A percentile compares a stretch with the other conserved stretches of the same genome.
Conservation (phyloP, 2,797 vertebrate species). For the Rhynchonycteris naso region DNA sequence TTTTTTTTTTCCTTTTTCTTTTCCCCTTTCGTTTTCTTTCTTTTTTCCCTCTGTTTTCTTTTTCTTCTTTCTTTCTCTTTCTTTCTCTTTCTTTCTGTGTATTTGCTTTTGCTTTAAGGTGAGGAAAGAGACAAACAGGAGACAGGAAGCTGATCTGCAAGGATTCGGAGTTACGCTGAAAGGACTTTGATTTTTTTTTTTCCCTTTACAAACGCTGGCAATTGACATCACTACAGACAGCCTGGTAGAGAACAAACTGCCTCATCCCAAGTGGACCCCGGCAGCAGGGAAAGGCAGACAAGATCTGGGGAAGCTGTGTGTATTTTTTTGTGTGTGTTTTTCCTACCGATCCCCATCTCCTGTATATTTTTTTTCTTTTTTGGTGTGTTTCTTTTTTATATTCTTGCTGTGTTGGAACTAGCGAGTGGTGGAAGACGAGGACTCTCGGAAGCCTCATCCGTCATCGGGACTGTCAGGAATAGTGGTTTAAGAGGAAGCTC, state of each 20-base stretch:
- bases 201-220: slow-evolving; percentile 76
- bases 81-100: background rate
- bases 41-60: background rate
- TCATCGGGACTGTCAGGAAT: slow-evolving; percentile 88
- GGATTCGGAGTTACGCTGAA: slow-evolving; percentile 81
- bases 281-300: slow-evolving; percentile 69
- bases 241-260: slow-evolving; percentile 75
- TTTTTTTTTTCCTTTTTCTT: slow-evolving; percentile 55
- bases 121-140: slow-evolving; percentile 72
- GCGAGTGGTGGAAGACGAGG: slow-evolving; percentile 83
- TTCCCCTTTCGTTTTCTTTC: background rate
- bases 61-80: background rate
- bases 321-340: background rate
- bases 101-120: slow-evolving; percentile 55
- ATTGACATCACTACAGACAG: slow-evolving; percentile 82
- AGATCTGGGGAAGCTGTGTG: slow-evolving; percentile 57
- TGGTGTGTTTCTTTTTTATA: slow-evolving; percentile 76
- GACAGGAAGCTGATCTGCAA: slow-evolving; percentile 81
- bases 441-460: slow-evolving; percentile 83
- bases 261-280: slow-evolving; percentile 78
- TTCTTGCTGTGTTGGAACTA: slow-evolving; percentile 86
- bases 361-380: slow-evolving; percentile 31
- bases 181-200: slow-evolving; percentile 81
- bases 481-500: slow-evolving; percentile 87
- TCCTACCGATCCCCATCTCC: slow-evolving; percentile 13